phyloP scores from a whole-genome alignment of 2,888 invertebrate species.

The Clunio marinus region DNA sequence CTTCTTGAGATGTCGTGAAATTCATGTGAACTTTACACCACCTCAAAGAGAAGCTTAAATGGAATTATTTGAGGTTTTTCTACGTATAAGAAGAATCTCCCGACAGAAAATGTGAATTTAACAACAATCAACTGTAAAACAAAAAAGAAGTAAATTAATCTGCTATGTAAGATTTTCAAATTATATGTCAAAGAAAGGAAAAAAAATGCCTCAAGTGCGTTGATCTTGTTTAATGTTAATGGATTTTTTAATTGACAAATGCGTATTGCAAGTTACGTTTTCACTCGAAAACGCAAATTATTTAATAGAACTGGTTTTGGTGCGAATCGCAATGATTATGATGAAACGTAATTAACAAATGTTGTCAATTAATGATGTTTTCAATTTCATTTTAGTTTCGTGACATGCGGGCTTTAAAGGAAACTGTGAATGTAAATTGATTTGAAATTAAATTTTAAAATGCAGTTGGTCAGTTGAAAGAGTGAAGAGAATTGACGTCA shows the following conservation, averaged over 20 bases:
- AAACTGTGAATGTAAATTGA: not conserved
- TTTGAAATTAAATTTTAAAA: not conserved
- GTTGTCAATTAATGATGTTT: not conserved
- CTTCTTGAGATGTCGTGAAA: too few relatives aligned
- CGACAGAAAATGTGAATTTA: too few relatives aligned
- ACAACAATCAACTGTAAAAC: too few relatives aligned
- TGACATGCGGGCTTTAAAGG: not conserved
- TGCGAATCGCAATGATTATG: not conserved
- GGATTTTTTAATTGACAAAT: constrained; percentile 25
- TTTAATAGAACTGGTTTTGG: constrained; percentile 20
- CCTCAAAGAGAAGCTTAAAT: too few relatives aligned
- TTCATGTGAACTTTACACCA: too few relatives aligned
- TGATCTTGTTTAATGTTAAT: constrained; percentile 34
- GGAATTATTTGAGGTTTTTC: too few relatives aligned
- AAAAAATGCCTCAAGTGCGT: not conserved
- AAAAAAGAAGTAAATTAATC: too few relatives aligned
- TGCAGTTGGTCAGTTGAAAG: not conserved
- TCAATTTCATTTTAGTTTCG: not conserved
- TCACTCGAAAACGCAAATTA: not conserved
- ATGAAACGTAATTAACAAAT: not conserved
- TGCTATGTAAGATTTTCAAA: too few relatives aligned
- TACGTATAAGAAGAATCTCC: too few relatives aligned
- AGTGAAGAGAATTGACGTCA: not conserved
- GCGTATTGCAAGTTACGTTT: not conserved
- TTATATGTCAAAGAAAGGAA: too few relatives aligned